Conservation (phyloP, 35 echinoderm and acorn worm genomes). For the Heliocidaris erythrogramma region DNA sequence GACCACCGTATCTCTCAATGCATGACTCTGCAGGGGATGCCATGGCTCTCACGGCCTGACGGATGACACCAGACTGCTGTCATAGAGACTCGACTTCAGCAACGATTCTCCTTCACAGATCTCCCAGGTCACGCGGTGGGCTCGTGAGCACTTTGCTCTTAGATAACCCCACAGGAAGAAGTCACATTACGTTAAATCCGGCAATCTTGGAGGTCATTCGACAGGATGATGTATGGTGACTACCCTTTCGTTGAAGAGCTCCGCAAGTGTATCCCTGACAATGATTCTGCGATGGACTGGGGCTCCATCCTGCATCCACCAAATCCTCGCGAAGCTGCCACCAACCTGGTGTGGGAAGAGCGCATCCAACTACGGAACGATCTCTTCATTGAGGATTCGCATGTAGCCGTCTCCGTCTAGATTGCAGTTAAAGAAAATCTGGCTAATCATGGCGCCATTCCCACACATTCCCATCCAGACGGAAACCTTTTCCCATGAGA, state of each 20-base stretch:
- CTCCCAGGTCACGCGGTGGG: slow-evolving; percentile 16
- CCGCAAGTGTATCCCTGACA: neutral
- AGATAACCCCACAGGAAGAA: slow-evolving; percentile 57
- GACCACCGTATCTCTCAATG: neutral
- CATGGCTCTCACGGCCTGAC: neutral
- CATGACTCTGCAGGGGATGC: neutral
- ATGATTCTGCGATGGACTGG: neutral
- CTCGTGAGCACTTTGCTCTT: slow-evolving; percentile 27
- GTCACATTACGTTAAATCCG: slow-evolving; percentile 6
- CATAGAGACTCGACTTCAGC: neutral
- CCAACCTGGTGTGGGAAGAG: neutral
- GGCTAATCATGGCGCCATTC: neutral
- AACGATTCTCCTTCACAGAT: neutral
- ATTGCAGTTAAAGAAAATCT: slow-evolving; percentile 28
- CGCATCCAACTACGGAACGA: neutral
- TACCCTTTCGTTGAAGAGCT: slow-evolving; percentile 18
- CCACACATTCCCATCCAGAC: slow-evolving; percentile 34
- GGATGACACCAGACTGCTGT: neutral
- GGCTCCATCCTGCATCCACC: slow-evolving; percentile 56
- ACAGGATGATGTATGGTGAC: neutral
- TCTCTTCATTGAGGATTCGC: slow-evolving; percentile 19
- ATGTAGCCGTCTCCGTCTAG: slow-evolving; percentile 26
- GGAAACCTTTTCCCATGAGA: neutral
- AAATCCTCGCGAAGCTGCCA: slow-evolving; percentile 1
- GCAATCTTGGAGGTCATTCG: slow-evolving; percentile 46